These are phyloP conservation scores for Bradypus variegatus DNA, from an alignment of 2,797 vertebrate genomes.

Conservation along the genomic window DNA sequence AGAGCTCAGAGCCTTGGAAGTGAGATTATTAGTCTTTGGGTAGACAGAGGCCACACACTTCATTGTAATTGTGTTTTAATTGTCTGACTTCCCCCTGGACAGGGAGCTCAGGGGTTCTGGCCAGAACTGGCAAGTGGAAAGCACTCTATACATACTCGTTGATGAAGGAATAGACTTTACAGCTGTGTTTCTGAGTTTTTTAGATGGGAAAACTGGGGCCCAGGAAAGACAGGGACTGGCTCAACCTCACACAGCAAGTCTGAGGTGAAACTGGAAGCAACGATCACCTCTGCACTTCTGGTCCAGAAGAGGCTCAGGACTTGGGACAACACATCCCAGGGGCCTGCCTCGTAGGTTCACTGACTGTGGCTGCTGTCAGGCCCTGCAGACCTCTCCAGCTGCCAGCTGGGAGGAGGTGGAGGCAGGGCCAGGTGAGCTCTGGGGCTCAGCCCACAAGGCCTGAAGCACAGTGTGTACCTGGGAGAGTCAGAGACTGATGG, in stretches of 20 bases:
- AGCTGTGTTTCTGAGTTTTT: conserved; percentile 25
- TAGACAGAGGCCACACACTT: conserved; percentile 33
- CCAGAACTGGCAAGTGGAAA: conserved; percentile 10
- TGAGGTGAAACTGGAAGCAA: not conserved
- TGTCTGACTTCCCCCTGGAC: conserved; percentile 28
- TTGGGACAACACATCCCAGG: not conserved
- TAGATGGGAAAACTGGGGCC: conserved; percentile 33
- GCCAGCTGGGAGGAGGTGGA: not conserved
- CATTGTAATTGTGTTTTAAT: conserved; percentile 51
- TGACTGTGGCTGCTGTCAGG: not conserved
- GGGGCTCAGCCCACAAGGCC: not conserved
- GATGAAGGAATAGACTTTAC: conserved; percentile 22
- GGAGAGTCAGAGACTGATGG: not conserved
- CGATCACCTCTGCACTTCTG: not conserved
- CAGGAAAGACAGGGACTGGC: not conserved
- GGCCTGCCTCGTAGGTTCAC: conserved; percentile 18
- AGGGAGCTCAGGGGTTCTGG: not conserved
- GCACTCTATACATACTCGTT: not conserved
- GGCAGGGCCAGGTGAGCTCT: not conserved
- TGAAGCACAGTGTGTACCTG: not conserved
- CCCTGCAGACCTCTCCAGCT: conserved; percentile 2
- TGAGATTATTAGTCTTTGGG: not conserved
- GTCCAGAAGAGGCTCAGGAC: not conserved
- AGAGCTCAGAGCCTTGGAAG: not conserved
- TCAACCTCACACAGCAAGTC: not conserved